These are phyloP conservation scores for Sarcophaga carnaria DNA, from an alignment of 2,888 invertebrate genomes.

Conservation along the genomic window DNA sequence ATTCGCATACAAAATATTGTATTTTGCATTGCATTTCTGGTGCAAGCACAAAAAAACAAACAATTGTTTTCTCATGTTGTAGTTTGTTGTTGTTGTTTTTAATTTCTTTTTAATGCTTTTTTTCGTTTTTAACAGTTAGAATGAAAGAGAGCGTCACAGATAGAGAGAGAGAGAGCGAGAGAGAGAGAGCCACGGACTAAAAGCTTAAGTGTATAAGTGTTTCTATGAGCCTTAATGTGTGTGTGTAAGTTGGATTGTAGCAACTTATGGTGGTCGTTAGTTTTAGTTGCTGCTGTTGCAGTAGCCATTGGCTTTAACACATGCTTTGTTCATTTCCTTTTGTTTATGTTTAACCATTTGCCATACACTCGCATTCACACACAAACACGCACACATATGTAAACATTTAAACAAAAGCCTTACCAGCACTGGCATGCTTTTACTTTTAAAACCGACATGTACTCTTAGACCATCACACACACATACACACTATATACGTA, in stretches of 20 bases:
- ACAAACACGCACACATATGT: neutral
- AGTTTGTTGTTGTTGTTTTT: too few species aligned
- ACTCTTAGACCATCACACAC: too few species aligned
- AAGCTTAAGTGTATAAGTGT: too few species aligned
- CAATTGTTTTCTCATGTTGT: too few species aligned
- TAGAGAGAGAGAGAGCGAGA: too few species aligned
- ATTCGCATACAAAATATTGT: neutral
- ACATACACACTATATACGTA: too few species aligned
- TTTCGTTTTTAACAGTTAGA: too few species aligned
- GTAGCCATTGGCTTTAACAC: slow-evolving; percentile 23
- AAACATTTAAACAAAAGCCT: slow-evolving; percentile 18
- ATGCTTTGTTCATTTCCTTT: slow-evolving; percentile 42
- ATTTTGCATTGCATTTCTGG: slow-evolving; percentile 3
- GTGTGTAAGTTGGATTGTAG: neutral
- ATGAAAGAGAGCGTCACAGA: too few species aligned
- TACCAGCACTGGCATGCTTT: neutral
- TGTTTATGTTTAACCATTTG: slow-evolving; percentile 34
- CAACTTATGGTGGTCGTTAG: neutral
- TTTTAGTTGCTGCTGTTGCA: slow-evolving; percentile 1
- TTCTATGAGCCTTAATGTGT: too few species aligned
- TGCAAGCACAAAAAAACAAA: neutral
- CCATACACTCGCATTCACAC: neutral
- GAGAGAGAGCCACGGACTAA: too few species aligned
- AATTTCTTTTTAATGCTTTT: too few species aligned
- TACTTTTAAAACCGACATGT: neutral